Percentiles rank a stretch among this genome's conserved stretches.
Evolutionary conservation across 2,888 invertebrate species (phyloP).

Genomic region (Noctua janthe): DNA sequence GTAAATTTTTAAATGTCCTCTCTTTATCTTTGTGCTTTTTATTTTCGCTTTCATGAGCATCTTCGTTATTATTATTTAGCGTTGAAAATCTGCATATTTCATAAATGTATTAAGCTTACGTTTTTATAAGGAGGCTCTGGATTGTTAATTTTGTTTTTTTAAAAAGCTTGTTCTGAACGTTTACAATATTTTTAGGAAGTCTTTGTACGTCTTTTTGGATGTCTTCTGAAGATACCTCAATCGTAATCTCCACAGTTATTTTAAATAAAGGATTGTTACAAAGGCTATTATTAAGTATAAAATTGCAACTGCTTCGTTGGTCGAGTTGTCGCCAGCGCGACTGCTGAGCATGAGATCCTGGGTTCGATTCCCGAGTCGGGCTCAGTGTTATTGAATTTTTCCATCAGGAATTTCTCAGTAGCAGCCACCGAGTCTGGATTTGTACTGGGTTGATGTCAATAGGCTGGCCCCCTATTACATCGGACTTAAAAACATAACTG

Average conservation of each 20-base stretch:
- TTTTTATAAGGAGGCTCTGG: conserved; percentile 30
- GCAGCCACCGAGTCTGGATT: too few relatives aligned
- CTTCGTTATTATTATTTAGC: conserved; percentile 68
- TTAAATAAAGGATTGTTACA: background rate
- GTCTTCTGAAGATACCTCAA: background rate
- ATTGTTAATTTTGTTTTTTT: conserved; percentile 14
- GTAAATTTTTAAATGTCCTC: conserved; percentile 78
- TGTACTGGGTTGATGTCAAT: too few relatives aligned
- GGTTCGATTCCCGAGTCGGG: too few relatives aligned
- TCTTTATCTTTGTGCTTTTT: conserved; percentile 71
- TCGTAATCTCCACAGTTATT: background rate
- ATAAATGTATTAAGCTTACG: conserved; percentile 40
- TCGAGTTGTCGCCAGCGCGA: too few relatives aligned
- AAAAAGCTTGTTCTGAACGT: background rate
- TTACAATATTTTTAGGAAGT: background rate
- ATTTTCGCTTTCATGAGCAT: conserved; percentile 69
- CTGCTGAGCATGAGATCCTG: too few relatives aligned
- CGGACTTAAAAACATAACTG: too few relatives aligned
- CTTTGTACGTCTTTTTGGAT: background rate
- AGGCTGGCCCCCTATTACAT: too few relatives aligned
- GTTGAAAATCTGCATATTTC: conserved; percentile 48
- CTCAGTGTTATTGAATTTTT: too few relatives aligned
- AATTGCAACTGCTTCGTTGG: too few relatives aligned
- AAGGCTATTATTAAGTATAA: too few relatives aligned
- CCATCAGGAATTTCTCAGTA: too few relatives aligned